phyloP scores from a whole-genome alignment of 2,888 invertebrate genomes.

The Salpingus planirostris region DNA sequence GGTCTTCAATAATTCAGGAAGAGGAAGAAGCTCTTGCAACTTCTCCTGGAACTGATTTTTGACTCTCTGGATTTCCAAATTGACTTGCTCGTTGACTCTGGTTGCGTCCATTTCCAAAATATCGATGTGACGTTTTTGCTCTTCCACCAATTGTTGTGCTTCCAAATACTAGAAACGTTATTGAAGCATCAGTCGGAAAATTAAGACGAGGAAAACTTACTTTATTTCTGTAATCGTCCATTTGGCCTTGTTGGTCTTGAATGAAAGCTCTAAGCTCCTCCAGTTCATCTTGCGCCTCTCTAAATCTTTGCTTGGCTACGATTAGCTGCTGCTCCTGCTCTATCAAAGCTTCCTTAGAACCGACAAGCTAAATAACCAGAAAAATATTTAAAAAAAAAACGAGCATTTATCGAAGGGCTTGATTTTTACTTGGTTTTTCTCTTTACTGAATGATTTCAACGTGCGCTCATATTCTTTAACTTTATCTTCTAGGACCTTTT shows the following conservation, averaged over 20 bases:
- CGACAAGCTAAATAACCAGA: conserved; percentile 7
- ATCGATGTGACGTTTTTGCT: conserved; percentile 59
- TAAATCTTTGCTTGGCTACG: conserved; percentile 46
- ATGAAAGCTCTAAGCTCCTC: conserved; percentile 50
- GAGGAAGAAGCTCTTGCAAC: conserved; percentile 57
- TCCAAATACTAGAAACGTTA: conserved; percentile 47
- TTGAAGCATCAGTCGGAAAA: not conserved
- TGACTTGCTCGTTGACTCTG: conserved; percentile 61
- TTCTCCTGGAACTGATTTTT: conserved; percentile 67
- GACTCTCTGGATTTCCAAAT: conserved; percentile 59
- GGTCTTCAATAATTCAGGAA: conserved; percentile 60
- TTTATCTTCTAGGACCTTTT: conserved; percentile 51
- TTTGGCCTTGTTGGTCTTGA: conserved; percentile 57
- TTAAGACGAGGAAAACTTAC: conserved; percentile 26
- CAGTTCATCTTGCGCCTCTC: conserved; percentile 52
- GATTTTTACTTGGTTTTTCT: conserved; percentile 32
- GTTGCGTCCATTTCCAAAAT: conserved; percentile 65
- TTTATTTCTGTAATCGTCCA: conserved; percentile 63
- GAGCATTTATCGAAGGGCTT: not conserved
- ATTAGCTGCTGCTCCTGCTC: conserved; percentile 51
- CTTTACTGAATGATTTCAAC: conserved; percentile 37
- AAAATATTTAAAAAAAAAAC: not conserved
- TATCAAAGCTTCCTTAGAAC: conserved; percentile 39
- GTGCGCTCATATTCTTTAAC: conserved; percentile 50
- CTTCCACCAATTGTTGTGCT: conserved; percentile 63